Base-by-base conservation (phyloP, 2,797 vertebrate species). In the Pipistrellus kuhlii region DNA sequence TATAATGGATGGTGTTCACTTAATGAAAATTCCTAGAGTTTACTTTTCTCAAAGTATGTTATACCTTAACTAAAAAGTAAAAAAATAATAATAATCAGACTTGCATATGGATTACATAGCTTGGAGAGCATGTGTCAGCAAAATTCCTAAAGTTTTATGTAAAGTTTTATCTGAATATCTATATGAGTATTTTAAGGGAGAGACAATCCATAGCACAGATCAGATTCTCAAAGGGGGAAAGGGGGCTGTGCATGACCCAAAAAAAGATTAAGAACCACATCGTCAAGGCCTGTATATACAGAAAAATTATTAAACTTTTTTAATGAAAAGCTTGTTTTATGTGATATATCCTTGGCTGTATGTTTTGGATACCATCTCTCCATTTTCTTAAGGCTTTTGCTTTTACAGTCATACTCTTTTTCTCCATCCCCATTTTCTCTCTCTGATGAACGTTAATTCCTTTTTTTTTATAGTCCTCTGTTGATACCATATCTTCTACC, bases 181-280 rank as follows among this genome's bases (percentile, higher is more conserved):
- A 23, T 41, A 7, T 59, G n/a, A 82, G 30, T 91, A 59, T 93
- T 81, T 88, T 88, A 90, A 59, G 71, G 25, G 27, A 55, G 30
- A 89, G 51, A 81, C 38, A 32, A 77, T 81, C 53, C 27, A 55
- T 95, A 93, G 12, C 11, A 88, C 55, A 84, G 41, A 80, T 87
- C 32, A 96, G 53, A 68, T 77, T 21, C 85, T 94, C 76, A 53
- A 11, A 13, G 83, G 20, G 18, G 32, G 25, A 23, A 11, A 4
- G 11, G 0, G 10, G 5, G 23, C 11, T 1, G 5, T 73, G 85
- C 9, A 30, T 91, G 44, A 89, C 44, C 27, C 55, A 18, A 17
- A 32, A 81, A 81, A 85, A 57, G n/a, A 46, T 88, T 93, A 91
- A 93, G 80, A 88, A 20, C 38, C 35, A 15, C 18, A 53, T 94